phyloP scores from a whole-genome alignment of 2,888 invertebrate genomes.

The Drosophila peninsularis region DNA sequence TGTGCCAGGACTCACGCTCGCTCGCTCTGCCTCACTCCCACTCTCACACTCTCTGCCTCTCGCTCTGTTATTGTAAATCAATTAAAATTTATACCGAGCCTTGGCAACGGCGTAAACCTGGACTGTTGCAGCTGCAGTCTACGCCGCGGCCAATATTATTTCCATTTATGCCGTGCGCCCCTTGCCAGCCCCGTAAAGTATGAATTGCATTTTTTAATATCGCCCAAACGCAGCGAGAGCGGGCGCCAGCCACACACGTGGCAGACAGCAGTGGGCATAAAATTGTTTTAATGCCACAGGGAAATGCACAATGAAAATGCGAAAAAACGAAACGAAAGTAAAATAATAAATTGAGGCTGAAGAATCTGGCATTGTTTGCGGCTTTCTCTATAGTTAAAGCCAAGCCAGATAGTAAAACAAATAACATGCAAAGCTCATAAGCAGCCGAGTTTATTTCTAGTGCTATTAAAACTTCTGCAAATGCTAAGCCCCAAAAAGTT shows the following conservation, averaged over 20 bases:
- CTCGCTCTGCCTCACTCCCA: conserved; percentile 3
- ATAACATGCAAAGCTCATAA: not conserved
- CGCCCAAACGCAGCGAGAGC: conserved; percentile 9
- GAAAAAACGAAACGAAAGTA: conserved; percentile 6
- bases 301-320: conserved; percentile 14
- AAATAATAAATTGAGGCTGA: conserved; percentile 39
- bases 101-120: conserved; percentile 11
- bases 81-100: conserved; percentile 68
- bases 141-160: conserved; percentile 53
- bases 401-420: not conserved
- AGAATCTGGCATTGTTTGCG: conserved; percentile 40
- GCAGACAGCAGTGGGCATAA: conserved; percentile 47
- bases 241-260: conserved; percentile 4
- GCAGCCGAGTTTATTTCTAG: not conserved
- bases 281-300: conserved; percentile 54
- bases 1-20: conserved; percentile 19
- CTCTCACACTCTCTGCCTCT: not conserved
- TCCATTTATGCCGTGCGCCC: conserved; percentile 49
- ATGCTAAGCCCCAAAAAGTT: not conserved
- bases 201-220: conserved; percentile 65
- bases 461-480: not conserved
- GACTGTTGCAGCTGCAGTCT: conserved; percentile 10
- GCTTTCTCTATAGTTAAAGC: not conserved
- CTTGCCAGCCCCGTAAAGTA: conserved; percentile 43
- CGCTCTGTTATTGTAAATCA: conserved; percentile 66